Evolutionary conservation across 2,113 vertebrate species (phyloP), one percentile per base, ranked within the genome.

Genomic region (Euleptes europaea): DNA sequence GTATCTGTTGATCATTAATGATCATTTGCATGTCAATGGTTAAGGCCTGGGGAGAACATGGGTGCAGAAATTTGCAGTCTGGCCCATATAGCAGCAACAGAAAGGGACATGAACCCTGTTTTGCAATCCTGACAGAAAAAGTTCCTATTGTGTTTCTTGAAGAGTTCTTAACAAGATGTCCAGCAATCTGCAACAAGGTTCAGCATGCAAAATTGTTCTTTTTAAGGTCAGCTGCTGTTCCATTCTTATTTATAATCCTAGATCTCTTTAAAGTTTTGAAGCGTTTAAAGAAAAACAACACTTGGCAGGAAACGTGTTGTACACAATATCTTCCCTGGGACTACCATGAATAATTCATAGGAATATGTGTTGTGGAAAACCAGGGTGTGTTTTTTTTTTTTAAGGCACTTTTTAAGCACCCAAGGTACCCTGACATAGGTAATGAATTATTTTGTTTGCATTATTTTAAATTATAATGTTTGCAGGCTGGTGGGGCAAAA

Each of bases 201-300:
- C 3, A 21, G 4, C 74, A 85, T 82, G 75, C 63, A 84, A 93
- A 92, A 84, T 31, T 4, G 23, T 73, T 84, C 78, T 84, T 93
- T 86, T 92, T 89, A 91, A 94, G 83, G 44, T 78, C 79, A 71
- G 4, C 3, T 10, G 26, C 31, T 84, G 11, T 9, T 77, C 31
- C 1, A 7, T 51, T 86, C n/a, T 73, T 82, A 42, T 73, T 69
- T 26, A 69, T 2, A 49, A 47, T 44, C 63, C 42, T 2, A 90
- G 17, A 81, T 42, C 12, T 86, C 70, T 26, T 40, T 81, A 33
- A 89, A 91, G 14, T 90, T 91, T 93, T 91, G 74, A 92, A 92
- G 90, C 76, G 80, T 84, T 91, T 93, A 90, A 74, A 91, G 84
- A 86, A 94, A 93, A 96, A 84, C 33, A 90, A 84, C 92, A 88